Evolutionary conservation across 2,888 invertebrate species (phyloP).

Genomic region (Gryllus longicercus): DNA sequence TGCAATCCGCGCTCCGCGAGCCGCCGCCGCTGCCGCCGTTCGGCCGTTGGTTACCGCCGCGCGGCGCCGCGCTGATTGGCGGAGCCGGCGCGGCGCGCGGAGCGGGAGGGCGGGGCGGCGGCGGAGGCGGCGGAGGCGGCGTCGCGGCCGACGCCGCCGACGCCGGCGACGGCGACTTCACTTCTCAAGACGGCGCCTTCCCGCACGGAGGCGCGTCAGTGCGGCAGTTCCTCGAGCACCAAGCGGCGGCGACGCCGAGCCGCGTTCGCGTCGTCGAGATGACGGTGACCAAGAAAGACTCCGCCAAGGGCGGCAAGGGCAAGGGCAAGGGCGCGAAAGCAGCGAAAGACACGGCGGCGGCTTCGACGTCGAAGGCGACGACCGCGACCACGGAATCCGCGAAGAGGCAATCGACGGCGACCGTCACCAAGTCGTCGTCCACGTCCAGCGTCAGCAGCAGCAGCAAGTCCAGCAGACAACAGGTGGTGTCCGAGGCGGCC

Average conservation of each 20-base stretch:
- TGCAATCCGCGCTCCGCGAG: slow-evolving; percentile 1
- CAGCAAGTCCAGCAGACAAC: not conserved
- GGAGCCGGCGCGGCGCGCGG: not conserved
- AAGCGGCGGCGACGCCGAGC: not conserved
- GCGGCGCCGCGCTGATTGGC: slow-evolving; percentile 9
- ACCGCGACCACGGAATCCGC: slow-evolving; percentile 26
- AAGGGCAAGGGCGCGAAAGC: slow-evolving; percentile 28
- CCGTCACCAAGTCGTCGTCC: slow-evolving; percentile 33
- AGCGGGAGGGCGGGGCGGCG: not conserved
- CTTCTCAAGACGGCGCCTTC: not conserved
- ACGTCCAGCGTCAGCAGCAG: slow-evolving; percentile 11
- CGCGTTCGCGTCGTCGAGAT: slow-evolving; percentile 24
- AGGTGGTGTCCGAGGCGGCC: not conserved
- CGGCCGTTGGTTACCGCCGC: not conserved
- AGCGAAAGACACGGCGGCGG: slow-evolving; percentile 19
- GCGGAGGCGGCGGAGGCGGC: not conserved
- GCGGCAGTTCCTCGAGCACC: not conserved
- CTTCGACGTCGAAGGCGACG: slow-evolving; percentile 24
- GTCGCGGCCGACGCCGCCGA: not conserved
- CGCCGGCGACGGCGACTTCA: not conserved
- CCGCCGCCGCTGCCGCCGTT: not conserved
- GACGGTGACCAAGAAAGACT: slow-evolving; percentile 34
- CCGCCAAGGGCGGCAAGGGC: slow-evolving; percentile 11
- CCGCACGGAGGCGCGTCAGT: slow-evolving; percentile 10
- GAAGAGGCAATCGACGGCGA: slow-evolving; percentile 33